Percentiles rank a stretch among this genome's conserved stretches.
phyloP scores from a whole-genome alignment of 2,888 invertebrate genomes.

The Lycophotia porphyrea region DNA sequence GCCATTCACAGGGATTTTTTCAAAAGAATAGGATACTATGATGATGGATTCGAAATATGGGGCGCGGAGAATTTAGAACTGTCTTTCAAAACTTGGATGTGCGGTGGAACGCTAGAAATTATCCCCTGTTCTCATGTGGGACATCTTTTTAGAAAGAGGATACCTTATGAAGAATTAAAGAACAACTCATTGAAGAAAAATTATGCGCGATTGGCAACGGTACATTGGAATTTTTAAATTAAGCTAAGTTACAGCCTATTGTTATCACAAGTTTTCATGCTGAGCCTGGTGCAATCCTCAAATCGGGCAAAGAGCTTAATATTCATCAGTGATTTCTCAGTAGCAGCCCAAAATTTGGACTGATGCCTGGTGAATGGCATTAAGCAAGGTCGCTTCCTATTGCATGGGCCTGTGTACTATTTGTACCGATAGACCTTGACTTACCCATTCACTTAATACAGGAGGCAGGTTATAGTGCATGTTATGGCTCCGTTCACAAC shows the following conservation, averaged over 20 bases:
- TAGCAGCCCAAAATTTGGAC: too few relatives aligned
- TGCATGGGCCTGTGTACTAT: too few relatives aligned
- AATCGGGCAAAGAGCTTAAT: rapidly evolving
- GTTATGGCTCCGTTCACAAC: not conserved
- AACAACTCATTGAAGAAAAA: constrained; percentile 97
- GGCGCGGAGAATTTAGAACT: constrained; percentile 99
- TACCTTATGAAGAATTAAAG: constrained; percentile 97
- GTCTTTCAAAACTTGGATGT: constrained; percentile 99
- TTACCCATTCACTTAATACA: not conserved
- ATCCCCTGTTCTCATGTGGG: constrained; percentile 99
- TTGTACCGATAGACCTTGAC: not conserved
- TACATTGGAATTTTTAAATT: constrained; percentile 51
- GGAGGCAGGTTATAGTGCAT: not conserved
- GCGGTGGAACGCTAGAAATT: constrained; percentile 98
- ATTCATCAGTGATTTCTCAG: too few relatives aligned
- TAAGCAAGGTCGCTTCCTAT: too few relatives aligned
- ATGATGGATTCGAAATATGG: constrained; percentile 99
- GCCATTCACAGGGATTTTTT: constrained; percentile 97
- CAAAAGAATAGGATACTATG: constrained; percentile 97
- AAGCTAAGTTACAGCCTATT: not conserved
- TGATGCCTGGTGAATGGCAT: too few relatives aligned
- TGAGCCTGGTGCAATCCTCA: not conserved
- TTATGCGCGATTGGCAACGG: constrained; percentile 97
- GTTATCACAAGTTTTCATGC: not conserved
- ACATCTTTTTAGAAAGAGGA: constrained; percentile 98